Evolutionary conservation across 1,140 invertebrate species (phyloP), one percentile per base, ranked within the genome.

Genomic region (Eulimnadia texana): DNA sequence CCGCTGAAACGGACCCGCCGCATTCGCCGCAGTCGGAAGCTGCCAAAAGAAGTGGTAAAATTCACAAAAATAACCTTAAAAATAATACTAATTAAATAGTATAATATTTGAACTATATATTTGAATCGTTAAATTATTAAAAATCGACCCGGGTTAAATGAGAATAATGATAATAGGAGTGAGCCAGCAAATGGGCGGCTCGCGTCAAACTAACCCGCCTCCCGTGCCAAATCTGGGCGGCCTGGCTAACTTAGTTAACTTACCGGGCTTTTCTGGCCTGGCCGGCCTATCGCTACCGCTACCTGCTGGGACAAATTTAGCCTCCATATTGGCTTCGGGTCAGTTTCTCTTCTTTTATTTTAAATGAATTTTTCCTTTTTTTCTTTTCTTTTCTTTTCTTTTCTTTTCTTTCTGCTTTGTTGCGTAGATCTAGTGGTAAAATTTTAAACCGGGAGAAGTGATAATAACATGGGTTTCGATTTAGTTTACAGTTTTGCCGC

Each of bases 251-350:
- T 54, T n/a, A n/a, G 52, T 27, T 27, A 54, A 27, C 23, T 2
- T 54, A 3, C 23, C 52, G 52, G 52, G 23, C 52, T n/a, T 54
- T 23, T 27, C 52, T 16, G 52, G 3, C n/a, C 52, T 54, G 10
- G 24, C 52, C n/a, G 52, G 52, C 3, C 23, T 54, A 11, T 54
- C 52, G 22, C 19, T 54, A 27, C 52, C 52, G 13, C 28, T 54
- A 20, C 52, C 52, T 27, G 23, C 23, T 54, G 52, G 52, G 24
- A 54, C 52, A 16, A 54, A 54, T 54, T 54, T 54, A 13, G 52
- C 52, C 23, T 54, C 52, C 22, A 16, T 54, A 2, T n/a, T 54
- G 23, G 52, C 52, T 27, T 54, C 52, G 3, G 52, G 52, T 54
- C 13, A 54, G 52, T 22, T 22, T 19, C 11, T 52, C 22, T 54